Percentiles rank a stretch among this genome's conserved stretches.
phyloP scores from a whole-genome alignment of 2,797 vertebrate species.

The Lacerta agilis region DNA sequence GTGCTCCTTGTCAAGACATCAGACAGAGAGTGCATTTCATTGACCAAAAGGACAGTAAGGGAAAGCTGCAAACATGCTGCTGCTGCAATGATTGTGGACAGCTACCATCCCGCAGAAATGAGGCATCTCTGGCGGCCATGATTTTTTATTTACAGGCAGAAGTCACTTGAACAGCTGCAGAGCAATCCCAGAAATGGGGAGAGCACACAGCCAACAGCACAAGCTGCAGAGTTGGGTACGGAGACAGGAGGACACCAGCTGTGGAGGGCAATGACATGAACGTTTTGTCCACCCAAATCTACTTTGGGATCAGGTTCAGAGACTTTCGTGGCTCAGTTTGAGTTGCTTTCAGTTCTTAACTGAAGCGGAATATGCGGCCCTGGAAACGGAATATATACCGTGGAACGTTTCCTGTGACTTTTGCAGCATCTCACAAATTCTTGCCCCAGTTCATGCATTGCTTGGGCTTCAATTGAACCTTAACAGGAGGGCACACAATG shows the following conservation, averaged over 20 bases:
- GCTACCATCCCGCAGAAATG: neutral
- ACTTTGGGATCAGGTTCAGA: neutral
- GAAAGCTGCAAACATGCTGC: neutral
- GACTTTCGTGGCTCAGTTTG: neutral
- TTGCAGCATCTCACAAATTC: neutral
- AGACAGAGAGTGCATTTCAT: constrained; percentile 2
- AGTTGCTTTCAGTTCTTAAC: neutral
- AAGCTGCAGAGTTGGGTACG: neutral
- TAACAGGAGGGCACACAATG: neutral
- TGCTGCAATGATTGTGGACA: neutral
- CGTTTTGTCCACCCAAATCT: neutral
- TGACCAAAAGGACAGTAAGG: neutral
- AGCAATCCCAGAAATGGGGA: neutral
- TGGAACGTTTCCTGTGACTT: neutral
- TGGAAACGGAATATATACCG: neutral
- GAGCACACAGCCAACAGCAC: neutral
- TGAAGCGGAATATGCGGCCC: neutral
- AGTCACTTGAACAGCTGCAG: neutral
- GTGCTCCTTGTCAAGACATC: neutral
- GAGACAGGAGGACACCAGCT: neutral
- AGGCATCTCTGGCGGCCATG: neutral
- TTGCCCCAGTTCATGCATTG: neutral
- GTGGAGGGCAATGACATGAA: neutral
- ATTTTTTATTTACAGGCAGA: neutral
- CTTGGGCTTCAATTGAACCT: neutral